Conservation (phyloP, 2,113 vertebrate species). For the Hymenochirus boettgeri region DNA sequence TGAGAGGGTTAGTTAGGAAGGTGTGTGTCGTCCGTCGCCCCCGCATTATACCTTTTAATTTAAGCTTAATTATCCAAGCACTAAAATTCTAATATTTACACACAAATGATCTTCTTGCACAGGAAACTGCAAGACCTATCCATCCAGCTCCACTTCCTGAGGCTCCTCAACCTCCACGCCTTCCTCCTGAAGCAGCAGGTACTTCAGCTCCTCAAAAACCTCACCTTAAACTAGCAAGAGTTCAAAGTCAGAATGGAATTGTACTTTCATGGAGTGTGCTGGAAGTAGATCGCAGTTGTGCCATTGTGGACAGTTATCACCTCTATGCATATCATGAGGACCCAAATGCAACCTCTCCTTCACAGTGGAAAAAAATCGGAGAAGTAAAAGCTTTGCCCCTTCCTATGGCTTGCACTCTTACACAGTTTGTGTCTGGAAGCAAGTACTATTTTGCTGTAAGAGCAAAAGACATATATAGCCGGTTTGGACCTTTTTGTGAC, state of each 20-base stretch:
- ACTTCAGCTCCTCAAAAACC: slow-evolving; percentile 74
- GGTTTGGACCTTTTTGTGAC: slow-evolving; percentile 93
- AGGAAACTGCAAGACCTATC: slow-evolving; percentile 67
- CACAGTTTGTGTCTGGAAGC: slow-evolving; percentile 94
- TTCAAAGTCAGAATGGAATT: slow-evolving; percentile 93
- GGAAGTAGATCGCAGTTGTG: slow-evolving; percentile 87
- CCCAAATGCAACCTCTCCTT: slow-evolving; percentile 65
- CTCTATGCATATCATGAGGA: slow-evolving; percentile 88
- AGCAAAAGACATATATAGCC: slow-evolving; percentile 91
- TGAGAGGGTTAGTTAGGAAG: no score
- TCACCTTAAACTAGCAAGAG: slow-evolving; percentile 77
- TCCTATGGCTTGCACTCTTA: slow-evolving; percentile 97
- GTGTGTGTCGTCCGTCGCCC: no score
- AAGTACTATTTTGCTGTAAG: slow-evolving; percentile 96
- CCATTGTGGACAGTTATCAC: slow-evolving; percentile 91
- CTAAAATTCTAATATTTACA: no score
- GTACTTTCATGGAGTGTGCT: slow-evolving; percentile 94
- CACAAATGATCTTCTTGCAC: neutral
- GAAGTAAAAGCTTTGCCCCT: slow-evolving; percentile 93
- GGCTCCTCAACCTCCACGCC: slow-evolving; percentile 68
- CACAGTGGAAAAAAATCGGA: slow-evolving; percentile 97
- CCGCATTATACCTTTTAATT: no score
- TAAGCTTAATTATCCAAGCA: no score
- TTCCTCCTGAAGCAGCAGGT: slow-evolving; percentile 85
- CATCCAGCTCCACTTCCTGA: slow-evolving; percentile 69